A percentile compares a stretch with the other conserved stretches of the same genome.
These are phyloP conservation scores for Eupithecia subumbrata DNA, from an alignment of 2,888 invertebrate species.

Conservation along the genomic window DNA sequence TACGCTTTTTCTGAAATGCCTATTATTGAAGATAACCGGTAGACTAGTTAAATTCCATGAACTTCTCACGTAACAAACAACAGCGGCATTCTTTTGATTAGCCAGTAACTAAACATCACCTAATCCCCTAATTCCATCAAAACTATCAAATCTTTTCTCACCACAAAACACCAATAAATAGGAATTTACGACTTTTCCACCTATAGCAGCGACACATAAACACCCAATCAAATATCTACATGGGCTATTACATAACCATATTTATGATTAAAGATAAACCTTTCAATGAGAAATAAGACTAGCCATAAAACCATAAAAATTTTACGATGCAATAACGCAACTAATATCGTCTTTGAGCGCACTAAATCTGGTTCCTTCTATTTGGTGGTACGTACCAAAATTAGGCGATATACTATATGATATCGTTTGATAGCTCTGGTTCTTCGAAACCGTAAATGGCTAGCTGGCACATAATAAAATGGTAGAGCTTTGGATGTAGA, in stretches of 20 bases:
- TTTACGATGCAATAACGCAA: constrained; percentile 45
- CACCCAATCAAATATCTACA: constrained; percentile 33
- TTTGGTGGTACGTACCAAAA: constrained; percentile 62
- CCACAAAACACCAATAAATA: constrained; percentile 34
- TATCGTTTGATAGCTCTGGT: constrained; percentile 16
- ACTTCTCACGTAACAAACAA: background rate
- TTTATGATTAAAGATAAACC: constrained; percentile 36
- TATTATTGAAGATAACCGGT: background rate
- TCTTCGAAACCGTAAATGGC: constrained; percentile 16
- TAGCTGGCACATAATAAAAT: constrained; percentile 11
- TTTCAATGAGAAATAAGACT: constrained; percentile 39
- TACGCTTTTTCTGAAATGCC: background rate
- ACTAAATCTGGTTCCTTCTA: constrained; percentile 59
- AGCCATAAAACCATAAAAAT: constrained; percentile 46
- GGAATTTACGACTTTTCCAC: constrained; percentile 25
- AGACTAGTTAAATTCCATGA: background rate
- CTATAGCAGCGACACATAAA: constrained; percentile 30
- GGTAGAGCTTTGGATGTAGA: background rate
- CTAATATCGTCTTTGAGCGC: constrained; percentile 53
- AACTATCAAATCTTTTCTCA: constrained; percentile 27
- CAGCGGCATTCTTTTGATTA: constrained; percentile 6
- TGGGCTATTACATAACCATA: constrained; percentile 35
- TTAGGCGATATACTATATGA: constrained; percentile 46
- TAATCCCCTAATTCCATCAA: constrained; percentile 16
- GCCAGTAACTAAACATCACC: background rate